phyloP scores from a whole-genome alignment of 2,888 invertebrate genomes.

The Pristionchus mayeri region DNA sequence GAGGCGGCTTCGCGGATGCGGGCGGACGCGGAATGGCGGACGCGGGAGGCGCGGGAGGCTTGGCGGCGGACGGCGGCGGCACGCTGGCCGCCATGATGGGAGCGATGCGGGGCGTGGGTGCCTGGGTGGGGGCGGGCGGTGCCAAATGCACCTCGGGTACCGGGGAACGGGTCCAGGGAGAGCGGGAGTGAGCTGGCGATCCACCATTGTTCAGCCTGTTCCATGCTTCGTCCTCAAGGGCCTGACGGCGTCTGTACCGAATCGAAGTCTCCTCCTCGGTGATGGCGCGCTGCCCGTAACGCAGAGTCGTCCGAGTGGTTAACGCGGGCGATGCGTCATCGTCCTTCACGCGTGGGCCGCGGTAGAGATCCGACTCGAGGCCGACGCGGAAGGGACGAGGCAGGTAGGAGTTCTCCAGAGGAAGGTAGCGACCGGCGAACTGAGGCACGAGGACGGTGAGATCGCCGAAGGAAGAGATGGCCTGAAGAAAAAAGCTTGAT shows the following conservation, averaged over 20 bases:
- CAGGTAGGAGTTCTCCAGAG: constrained; percentile 74
- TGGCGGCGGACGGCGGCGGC: constrained; percentile 46
- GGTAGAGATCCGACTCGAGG: constrained; percentile 62
- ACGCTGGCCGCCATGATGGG: constrained; percentile 20
- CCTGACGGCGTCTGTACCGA: constrained; percentile 69
- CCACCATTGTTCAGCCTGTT: constrained; percentile 60
- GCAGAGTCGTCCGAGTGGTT: neutral
- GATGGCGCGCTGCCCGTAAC: constrained; percentile 43
- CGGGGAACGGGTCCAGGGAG: constrained; percentile 54
- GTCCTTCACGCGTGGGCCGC: constrained; percentile 34
- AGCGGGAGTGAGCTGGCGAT: constrained; percentile 16
- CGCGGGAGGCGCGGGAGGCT: constrained; percentile 9
- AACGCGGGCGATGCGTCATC: neutral
- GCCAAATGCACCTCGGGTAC: constrained; percentile 28
- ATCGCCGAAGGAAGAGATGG: constrained; percentile 91
- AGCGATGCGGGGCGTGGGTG: neutral
- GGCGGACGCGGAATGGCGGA: neutral
- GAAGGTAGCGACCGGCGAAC: constrained; percentile 73
- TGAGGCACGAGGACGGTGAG: constrained; percentile 80
- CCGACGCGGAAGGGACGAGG: constrained; percentile 69
- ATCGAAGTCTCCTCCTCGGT: constrained; percentile 58
- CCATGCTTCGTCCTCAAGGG: constrained; percentile 73
- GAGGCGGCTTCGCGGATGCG: constrained; percentile 63
- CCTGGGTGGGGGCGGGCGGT: neutral
- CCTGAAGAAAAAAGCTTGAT: no score